Base-by-base conservation (phyloP, 2,113 vertebrate genomes). In the Gavia stellata region DNA sequence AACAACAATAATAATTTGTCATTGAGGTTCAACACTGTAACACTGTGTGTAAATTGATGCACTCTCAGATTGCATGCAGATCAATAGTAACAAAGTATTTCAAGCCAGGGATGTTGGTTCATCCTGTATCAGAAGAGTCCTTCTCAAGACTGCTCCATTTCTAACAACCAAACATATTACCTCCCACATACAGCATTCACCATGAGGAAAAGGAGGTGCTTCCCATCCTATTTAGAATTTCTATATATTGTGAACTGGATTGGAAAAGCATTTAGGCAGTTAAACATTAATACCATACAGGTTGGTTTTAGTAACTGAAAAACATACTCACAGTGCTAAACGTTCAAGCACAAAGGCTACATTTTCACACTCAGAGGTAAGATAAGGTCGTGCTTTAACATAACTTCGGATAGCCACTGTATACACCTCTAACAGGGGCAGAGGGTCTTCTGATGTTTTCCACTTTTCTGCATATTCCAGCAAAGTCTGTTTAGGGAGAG, bases 391-490 rank as follows among this genome's bases (percentile, higher is more conserved):
- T 66, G 99, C 99, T 94, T 98, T 98, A 40, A 99, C 98, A 4
- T 99, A 99, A 96, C 99, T 99, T 96, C 98, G 97, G 96, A 99
- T 98, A 11, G 99, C 99, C 31, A 98, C 98, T 8, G 98, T 98
- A 94, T 99, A 99, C 72, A 99, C 98, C 93, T 99, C 98, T 95
- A 99, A 88, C 75, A 99, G 96, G 19, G 99, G 98, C 86, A 99
- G 95, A 17, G 99, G 99, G 78, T 99, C 98, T 85, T 99, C 99
- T 31, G 99, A 99, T 5, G 98, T 97, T 97, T 98, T 99, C 99
- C 99, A 99, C 82, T 98, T 98, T 42, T 98, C 98, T 61, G 98
- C 99, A 94, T 99, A 99, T 96, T 99, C 99, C 97, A 99, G 97
- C 94, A 99, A 98, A 23, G 99, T 99, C 99, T 99, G 59, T 93